Evolutionary conservation across 1,140 invertebrate species (phyloP).

Genomic region (Copidosoma floridanum): DNA sequence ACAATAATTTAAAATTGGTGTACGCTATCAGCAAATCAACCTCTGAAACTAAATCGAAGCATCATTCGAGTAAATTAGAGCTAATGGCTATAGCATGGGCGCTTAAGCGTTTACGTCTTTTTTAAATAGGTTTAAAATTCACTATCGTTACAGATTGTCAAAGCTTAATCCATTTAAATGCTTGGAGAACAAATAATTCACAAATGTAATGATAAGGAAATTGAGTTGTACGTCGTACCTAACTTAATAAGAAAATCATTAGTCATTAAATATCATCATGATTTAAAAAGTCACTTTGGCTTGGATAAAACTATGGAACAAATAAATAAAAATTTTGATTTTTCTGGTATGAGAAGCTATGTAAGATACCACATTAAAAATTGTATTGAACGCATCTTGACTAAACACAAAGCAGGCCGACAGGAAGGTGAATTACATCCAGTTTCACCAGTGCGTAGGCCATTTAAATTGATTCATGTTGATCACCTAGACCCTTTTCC

Average conservation of each 20-base stretch:
- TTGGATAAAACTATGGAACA: conserved; percentile 14
- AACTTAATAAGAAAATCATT: conserved; percentile 14
- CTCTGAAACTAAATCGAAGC: conserved; percentile 23
- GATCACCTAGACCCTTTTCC: conserved; percentile 26
- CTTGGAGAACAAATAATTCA: background rate
- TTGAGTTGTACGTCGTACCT: conserved; percentile 16
- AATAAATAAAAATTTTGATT: conserved; percentile 20
- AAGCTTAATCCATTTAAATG: too few relatives aligned
- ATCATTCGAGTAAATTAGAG: conserved; percentile 31
- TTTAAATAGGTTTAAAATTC: conserved; percentile 13
- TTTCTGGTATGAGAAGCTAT: conserved; percentile 8
- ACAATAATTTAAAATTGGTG: conserved; percentile 1
- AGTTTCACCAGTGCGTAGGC: conserved; percentile 4
- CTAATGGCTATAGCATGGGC: conserved; percentile 20
- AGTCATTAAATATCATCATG: conserved; percentile 8
- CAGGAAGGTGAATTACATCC: conserved; percentile 17
- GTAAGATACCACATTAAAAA: conserved; percentile 3
- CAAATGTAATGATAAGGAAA: background rate
- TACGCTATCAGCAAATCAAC: conserved; percentile 25
- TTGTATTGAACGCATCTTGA: conserved; percentile 4
- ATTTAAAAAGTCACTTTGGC: conserved; percentile 21
- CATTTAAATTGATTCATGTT: too few relatives aligned
- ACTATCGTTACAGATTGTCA: conserved; percentile 19
- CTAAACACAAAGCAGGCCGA: too few relatives aligned
- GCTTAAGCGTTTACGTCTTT: background rate